A percentile compares a stretch with the other conserved stretches of the same genome.
Conservation (phyloP, 2,888 invertebrate genomes). For the Epirrhoe alternata region DNA sequence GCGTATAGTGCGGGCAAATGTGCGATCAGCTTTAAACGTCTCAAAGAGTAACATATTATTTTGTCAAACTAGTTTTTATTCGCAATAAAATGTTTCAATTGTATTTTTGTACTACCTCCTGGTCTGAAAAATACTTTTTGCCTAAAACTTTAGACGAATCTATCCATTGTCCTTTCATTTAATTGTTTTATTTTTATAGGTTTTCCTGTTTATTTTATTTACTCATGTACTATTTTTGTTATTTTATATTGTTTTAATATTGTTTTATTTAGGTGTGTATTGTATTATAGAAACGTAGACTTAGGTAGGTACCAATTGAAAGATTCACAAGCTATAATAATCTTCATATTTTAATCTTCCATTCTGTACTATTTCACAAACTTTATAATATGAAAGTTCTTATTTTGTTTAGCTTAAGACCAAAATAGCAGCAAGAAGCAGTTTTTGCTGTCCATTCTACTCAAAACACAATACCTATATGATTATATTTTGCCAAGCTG, state of each 20-base stretch:
- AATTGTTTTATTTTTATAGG: neutral
- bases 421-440: too few species aligned
- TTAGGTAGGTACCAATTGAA: neutral
- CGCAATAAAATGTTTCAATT: too few species aligned
- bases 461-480: too few species aligned
- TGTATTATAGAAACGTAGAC: neutral
- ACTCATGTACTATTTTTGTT: neutral
- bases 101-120: too few species aligned
- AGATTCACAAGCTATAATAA: neutral
- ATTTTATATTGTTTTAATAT: constrained; percentile 4
- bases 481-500: neutral
- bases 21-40: too few species aligned
- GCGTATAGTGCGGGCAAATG: too few species aligned
- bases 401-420: neutral
- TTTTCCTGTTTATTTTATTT: neutral
- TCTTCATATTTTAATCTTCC: neutral
- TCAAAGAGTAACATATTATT: too few species aligned
- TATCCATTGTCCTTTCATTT: neutral
- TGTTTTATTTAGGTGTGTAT: neutral
- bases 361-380: neutral
- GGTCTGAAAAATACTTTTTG: neutral
- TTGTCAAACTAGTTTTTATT: too few species aligned
- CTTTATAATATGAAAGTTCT: neutral
- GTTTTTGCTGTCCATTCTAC: too few species aligned
- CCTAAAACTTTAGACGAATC: neutral